These are phyloP conservation scores for Chloropsis cyanopogon DNA, from an alignment of 2,113 vertebrate genomes.

Conservation along the genomic window DNA sequence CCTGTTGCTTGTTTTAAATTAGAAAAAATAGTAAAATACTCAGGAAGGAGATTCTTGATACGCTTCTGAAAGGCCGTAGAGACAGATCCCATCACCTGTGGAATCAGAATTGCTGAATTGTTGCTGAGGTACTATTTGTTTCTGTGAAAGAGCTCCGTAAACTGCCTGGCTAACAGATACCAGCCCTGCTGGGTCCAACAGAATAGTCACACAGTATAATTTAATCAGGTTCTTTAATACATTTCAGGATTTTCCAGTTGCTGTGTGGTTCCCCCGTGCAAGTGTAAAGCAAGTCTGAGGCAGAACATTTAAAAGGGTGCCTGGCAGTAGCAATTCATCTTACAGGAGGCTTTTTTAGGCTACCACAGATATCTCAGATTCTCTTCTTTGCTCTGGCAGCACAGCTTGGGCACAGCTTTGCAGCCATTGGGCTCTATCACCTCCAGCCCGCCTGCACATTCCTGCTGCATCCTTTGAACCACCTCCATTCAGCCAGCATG, in stretches of 20 bases:
- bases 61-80: neutral
- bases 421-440: neutral
- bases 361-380: neutral
- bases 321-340: neutral
- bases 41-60: neutral
- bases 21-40: neutral
- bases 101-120: slow-evolving; percentile 21
- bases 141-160: neutral
- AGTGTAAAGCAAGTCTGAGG: neutral
- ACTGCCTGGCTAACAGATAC: neutral
- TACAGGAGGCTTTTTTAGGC: neutral
- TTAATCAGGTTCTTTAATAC: neutral
- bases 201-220: neutral
- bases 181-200: neutral
- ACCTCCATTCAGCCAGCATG: neutral
- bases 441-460: neutral
- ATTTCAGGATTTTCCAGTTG: neutral
- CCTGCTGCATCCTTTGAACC: neutral
- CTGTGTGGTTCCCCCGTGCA: neutral
- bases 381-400: neutral
- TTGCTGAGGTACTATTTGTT: neutral
- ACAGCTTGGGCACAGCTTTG: rapidly evolving
- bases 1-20: neutral
- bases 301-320: neutral
- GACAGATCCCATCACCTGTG: neutral